A percentile compares a stretch with the other conserved stretches of the same genome.
These are phyloP conservation scores for Chrysotoxum bicinctum DNA, from an alignment of 2,888 invertebrate species.

Conservation along the genomic window DNA sequence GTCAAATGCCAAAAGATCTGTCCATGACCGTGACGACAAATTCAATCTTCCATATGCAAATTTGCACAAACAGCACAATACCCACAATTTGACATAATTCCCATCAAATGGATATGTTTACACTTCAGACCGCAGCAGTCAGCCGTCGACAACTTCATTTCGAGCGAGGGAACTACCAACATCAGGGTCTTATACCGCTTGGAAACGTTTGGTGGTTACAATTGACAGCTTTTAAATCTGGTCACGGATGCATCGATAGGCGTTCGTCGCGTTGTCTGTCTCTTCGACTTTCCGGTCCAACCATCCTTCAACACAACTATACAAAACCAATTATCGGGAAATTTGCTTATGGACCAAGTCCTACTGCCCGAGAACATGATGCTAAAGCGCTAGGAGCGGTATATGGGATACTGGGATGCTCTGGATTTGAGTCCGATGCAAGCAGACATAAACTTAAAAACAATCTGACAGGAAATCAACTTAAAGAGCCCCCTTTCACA, in stretches of 20 bases:
- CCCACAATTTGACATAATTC: slow-evolving; percentile 73
- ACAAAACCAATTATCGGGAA: slow-evolving; percentile 62
- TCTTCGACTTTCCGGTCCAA: not conserved
- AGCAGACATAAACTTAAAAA: slow-evolving; percentile 55
- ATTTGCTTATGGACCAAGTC: slow-evolving; percentile 28
- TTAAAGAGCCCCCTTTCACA: slow-evolving; percentile 41
- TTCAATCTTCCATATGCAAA: slow-evolving; percentile 68
- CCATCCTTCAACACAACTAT: slow-evolving; percentile 8
- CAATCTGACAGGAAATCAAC: slow-evolving; percentile 66
- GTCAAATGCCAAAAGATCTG: slow-evolving; percentile 29
- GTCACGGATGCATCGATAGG: slow-evolving; percentile 43
- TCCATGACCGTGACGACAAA: slow-evolving; percentile 62
- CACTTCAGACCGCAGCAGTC: slow-evolving; percentile 37
- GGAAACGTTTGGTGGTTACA: slow-evolving; percentile 11
- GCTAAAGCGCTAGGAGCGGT: slow-evolving; percentile 70
- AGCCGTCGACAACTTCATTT: slow-evolving; percentile 53
- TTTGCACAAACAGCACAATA: slow-evolving; percentile 69
- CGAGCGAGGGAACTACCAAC: slow-evolving; percentile 16
- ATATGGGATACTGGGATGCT: slow-evolving; percentile 70
- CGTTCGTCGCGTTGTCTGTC: not conserved
- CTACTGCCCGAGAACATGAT: slow-evolving; percentile 26
- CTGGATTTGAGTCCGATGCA: slow-evolving; percentile 72
- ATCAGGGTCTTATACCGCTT: not conserved
- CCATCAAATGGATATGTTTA: slow-evolving; percentile 72
- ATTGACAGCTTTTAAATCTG: slow-evolving; percentile 63